Evolutionary conservation across 2,113 vertebrate species (phyloP).

Genomic region (Alethe diademata): DNA sequence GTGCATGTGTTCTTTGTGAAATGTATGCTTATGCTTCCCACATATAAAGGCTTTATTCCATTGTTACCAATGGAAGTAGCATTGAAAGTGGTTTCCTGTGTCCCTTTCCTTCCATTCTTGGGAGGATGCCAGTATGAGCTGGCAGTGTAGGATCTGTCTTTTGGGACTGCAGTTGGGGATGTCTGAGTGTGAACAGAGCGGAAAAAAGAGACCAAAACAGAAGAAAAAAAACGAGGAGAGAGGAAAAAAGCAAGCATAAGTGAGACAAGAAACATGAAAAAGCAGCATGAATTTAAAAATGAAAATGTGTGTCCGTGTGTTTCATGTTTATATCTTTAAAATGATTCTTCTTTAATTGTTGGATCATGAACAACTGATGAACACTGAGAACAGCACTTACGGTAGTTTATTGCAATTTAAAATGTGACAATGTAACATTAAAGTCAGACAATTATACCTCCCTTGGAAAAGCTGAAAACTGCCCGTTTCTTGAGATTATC

Average conservation of each 20-base stretch:
- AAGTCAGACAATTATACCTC: not conserved
- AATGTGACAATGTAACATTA: not conserved
- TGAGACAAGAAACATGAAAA: not conserved
- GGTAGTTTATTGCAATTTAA: not conserved
- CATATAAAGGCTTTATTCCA: not conserved
- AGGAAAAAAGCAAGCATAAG: not conserved
- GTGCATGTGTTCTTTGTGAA: not conserved
- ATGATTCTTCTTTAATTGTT: not conserved
- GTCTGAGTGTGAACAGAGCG: not conserved
- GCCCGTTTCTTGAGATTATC: not conserved
- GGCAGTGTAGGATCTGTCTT: not conserved
- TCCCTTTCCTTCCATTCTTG: not conserved
- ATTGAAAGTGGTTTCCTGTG: not conserved
- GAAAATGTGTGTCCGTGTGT: not conserved
- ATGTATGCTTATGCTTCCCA: not conserved
- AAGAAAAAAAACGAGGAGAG: not conserved
- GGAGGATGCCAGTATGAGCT: not conserved
- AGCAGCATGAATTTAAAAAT: not conserved
- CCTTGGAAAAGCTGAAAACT: not conserved
- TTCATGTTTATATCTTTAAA: not conserved
- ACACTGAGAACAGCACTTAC: not conserved
- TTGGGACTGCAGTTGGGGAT: not conserved
- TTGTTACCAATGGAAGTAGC: not conserved
- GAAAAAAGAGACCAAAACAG: not conserved
- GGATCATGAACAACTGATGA: not conserved